phyloP scores from a whole-genome alignment of 2,113 vertebrate species.

The Plotosus lineatus region DNA sequence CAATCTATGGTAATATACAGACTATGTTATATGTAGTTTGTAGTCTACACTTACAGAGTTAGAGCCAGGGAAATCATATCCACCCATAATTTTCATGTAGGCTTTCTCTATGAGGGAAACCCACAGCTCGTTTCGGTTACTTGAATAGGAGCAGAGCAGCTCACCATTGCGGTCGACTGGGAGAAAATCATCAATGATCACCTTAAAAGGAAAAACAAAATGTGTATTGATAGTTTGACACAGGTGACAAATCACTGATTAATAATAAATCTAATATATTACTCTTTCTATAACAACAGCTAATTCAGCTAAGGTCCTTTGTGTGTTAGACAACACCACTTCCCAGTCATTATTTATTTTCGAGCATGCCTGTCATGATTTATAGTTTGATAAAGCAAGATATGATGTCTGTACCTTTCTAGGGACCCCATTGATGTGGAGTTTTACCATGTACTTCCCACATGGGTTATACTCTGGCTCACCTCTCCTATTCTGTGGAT shows the following conservation, averaged over 20 bases:
- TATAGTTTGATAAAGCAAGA: neutral
- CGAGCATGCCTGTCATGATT: neutral
- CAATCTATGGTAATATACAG: too few relatives aligned
- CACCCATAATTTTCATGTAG: constrained; percentile 99
- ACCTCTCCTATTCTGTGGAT: constrained; percentile 94
- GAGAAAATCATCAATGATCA: constrained; percentile 95
- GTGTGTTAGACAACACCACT: neutral
- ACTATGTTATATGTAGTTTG: neutral
- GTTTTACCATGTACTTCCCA: constrained; percentile 99
- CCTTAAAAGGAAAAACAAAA: constrained; percentile 71
- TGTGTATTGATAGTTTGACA: too few relatives aligned
- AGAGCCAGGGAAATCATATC: constrained; percentile 97
- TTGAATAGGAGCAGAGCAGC: constrained; percentile 96
- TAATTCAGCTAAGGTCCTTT: neutral
- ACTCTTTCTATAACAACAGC: neutral
- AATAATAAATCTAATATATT: neutral
- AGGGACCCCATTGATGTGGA: constrained; percentile 96
- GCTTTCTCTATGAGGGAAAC: constrained; percentile 98
- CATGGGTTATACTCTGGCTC: constrained; percentile 97
- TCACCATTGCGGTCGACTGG: constrained; percentile 93
- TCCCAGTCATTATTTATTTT: neutral
- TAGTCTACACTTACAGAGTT: constrained; percentile 85
- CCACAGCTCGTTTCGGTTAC: constrained; percentile 96
- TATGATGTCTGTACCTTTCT: constrained; percentile 80
- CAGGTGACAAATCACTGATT: neutral